These are phyloP conservation scores for Drosophila nannoptera DNA, from an alignment of 1,140 invertebrate species.

Conservation along the genomic window DNA sequence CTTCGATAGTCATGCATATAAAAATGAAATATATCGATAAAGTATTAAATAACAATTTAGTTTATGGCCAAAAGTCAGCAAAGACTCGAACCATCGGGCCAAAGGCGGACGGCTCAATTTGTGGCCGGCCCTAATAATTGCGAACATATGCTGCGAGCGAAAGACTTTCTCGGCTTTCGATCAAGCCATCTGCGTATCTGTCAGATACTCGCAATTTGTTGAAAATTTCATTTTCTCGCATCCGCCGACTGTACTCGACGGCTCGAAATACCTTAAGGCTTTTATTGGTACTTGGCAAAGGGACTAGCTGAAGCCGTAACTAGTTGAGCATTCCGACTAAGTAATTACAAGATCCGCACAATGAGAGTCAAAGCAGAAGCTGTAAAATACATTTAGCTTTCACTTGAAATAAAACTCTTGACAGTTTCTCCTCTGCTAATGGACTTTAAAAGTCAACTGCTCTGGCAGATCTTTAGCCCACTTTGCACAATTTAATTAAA, in stretches of 20 bases:
- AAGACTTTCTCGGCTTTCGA: neutral
- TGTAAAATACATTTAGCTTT: slow-evolving; percentile 26
- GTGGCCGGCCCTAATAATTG: slow-evolving; percentile 3
- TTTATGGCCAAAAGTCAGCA: slow-evolving; percentile 54
- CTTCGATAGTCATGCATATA: slow-evolving; percentile 75
- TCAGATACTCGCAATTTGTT: too few relatives aligned
- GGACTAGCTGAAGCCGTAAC: neutral
- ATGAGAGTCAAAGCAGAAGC: slow-evolving; percentile 23
- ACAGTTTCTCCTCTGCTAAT: slow-evolving; percentile 15
- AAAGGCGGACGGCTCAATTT: slow-evolving; percentile 29
- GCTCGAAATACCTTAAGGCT: neutral
- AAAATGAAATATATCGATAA: slow-evolving; percentile 78
- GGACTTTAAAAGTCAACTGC: slow-evolving; percentile 10
- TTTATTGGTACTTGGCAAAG: neutral
- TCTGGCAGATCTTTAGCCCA: slow-evolving; percentile 24
- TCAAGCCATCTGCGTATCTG: neutral
- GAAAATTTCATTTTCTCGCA: too few relatives aligned
- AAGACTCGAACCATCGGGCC: slow-evolving; percentile 41
- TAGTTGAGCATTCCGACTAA: slow-evolving; percentile 14
- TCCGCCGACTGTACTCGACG: too few relatives aligned
- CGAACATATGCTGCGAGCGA: slow-evolving; percentile 2
- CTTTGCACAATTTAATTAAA: slow-evolving; percentile 62
- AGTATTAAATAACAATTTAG: slow-evolving; percentile 77
- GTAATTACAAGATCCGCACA: slow-evolving; percentile 24
- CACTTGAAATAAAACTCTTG: slow-evolving; percentile 29